phyloP scores from a whole-genome alignment of 2,797 vertebrate species.

The Clarias fuscus region DNA sequence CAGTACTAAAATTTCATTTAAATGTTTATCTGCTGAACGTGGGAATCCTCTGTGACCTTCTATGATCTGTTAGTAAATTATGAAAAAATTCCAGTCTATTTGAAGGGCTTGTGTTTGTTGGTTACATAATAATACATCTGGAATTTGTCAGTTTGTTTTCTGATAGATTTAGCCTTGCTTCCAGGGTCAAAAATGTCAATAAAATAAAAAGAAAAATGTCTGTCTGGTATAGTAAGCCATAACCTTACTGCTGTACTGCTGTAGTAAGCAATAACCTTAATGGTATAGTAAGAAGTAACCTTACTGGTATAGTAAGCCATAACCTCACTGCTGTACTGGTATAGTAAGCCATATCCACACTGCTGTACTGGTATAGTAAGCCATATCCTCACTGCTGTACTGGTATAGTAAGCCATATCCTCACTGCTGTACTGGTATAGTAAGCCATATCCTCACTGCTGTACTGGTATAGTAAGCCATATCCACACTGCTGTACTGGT shows the following conservation, averaged over 20 bases:
- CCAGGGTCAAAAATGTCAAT: slow-evolving; percentile 29
- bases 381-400: background rate
- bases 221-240: background rate
- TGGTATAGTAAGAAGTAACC: background rate
- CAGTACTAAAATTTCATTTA: background rate
- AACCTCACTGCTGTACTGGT: background rate
- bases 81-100: slow-evolving; percentile 60
- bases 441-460: background rate
- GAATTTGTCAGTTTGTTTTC: slow-evolving; percentile 66
- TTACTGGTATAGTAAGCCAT: background rate
- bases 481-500: background rate
- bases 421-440: background rate
- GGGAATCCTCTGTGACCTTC: slow-evolving; percentile 39
- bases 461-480: too few species aligned
- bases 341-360: background rate
- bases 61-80: slow-evolving; percentile 40
- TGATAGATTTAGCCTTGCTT: slow-evolving; percentile 54
- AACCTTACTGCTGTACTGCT: background rate
- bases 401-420: background rate
- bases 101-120: slow-evolving; percentile 63
- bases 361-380: background rate
- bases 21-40: background rate
- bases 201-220: too few species aligned
- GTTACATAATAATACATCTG: slow-evolving; percentile 71
- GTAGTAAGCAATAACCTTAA: background rate